These are phyloP conservation scores for Halichoeres trimaculatus DNA, from an alignment of 2,113 vertebrate genomes.

Conservation along the genomic window DNA sequence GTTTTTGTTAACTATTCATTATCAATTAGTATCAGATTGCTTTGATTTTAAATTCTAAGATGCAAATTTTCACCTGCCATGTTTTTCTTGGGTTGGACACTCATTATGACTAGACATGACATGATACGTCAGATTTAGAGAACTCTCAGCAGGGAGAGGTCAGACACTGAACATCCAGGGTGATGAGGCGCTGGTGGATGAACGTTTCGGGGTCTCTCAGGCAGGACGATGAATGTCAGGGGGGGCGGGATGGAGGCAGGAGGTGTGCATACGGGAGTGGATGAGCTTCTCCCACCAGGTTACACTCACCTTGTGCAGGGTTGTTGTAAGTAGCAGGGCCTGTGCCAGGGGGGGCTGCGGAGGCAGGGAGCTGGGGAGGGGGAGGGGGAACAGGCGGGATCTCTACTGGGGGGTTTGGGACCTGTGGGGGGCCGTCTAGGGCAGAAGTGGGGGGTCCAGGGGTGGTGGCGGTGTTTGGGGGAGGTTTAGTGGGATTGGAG, in stretches of 20 bases:
- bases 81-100: too few species aligned
- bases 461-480: constrained; percentile 83
- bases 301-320: constrained; percentile 94
- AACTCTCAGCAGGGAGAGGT: too few species aligned
- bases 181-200: constrained; percentile 3
- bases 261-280: constrained; percentile 8
- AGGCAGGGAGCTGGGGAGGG: constrained; percentile 90
- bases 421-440: constrained; percentile 78
- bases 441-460: constrained; percentile 78
- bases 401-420: constrained; percentile 82
- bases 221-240: constrained; percentile 11
- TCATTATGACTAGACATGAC: too few species aligned
- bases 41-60: too few species aligned
- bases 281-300: constrained; percentile 38
- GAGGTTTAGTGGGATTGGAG: constrained; percentile 82
- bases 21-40: too few species aligned
- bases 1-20: not conserved
- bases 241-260: constrained; percentile 4
- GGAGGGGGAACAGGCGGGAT: constrained; percentile 92
- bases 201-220: not conserved
- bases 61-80: too few species aligned
- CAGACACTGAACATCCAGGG: not conserved
- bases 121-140: too few species aligned
- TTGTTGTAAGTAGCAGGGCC: constrained; percentile 89
- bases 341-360: constrained; percentile 89